These are phyloP conservation scores for Drepana falcataria DNA, from an alignment of 2,888 invertebrate species.

Conservation along the genomic window DNA sequence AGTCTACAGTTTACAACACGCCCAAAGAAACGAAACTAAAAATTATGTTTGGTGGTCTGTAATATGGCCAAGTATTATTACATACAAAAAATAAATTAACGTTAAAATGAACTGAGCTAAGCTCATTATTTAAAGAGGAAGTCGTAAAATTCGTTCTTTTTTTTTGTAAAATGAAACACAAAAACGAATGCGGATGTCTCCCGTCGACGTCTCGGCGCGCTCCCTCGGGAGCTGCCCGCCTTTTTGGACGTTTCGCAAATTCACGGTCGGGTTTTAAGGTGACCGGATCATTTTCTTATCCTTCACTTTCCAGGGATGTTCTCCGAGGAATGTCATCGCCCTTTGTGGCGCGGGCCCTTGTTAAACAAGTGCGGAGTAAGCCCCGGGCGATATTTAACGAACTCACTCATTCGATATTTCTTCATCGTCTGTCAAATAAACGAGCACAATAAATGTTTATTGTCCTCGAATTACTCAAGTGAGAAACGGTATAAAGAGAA, in stretches of 20 bases:
- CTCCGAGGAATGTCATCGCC: slow-evolving; percentile 25
- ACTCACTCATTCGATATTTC: slow-evolving; percentile 68
- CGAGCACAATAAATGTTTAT: slow-evolving; percentile 76
- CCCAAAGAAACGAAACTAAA: neutral
- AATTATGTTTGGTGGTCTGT: too few relatives aligned
- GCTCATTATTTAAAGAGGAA: slow-evolving; percentile 56
- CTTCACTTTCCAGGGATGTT: slow-evolving; percentile 31
- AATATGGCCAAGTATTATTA: neutral
- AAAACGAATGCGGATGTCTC: slow-evolving; percentile 58
- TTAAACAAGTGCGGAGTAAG: slow-evolving; percentile 44
- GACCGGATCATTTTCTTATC: slow-evolving; percentile 47
- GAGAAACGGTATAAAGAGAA: slow-evolving; percentile 74
- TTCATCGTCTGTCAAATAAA: slow-evolving; percentile 74
- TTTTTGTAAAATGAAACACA: slow-evolving; percentile 51
- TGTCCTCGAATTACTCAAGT: slow-evolving; percentile 76
- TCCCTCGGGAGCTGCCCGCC: slow-evolving; percentile 38
- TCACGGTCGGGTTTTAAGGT: slow-evolving; percentile 44
- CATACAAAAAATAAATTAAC: neutral
- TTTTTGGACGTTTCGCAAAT: slow-evolving; percentile 53
- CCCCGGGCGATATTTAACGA: slow-evolving; percentile 50
- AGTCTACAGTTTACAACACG: too few relatives aligned
- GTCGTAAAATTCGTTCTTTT: slow-evolving; percentile 56
- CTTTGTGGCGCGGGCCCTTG: slow-evolving; percentile 41
- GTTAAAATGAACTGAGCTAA: slow-evolving; percentile 33
- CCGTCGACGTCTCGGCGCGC: slow-evolving; percentile 23